These are phyloP conservation scores for Actias luna DNA, from an alignment of 2,888 invertebrate genomes.

Conservation along the genomic window DNA sequence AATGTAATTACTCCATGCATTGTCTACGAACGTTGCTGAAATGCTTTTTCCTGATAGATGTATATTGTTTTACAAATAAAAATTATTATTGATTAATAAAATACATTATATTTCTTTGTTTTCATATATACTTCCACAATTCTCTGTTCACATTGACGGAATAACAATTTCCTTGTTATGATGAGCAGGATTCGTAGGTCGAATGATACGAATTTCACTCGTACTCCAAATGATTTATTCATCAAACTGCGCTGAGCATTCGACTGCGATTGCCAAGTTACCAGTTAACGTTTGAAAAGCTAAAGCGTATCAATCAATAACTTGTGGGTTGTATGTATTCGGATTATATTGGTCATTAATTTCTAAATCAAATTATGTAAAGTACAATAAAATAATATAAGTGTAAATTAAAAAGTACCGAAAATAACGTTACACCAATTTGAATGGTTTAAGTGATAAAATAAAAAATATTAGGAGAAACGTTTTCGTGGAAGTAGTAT, in stretches of 20 bases:
- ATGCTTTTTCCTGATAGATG: no score
- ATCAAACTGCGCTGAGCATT: conserved; percentile 33
- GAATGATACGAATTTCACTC: conserved; percentile 36
- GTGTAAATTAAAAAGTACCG: no score
- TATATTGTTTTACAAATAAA: no score
- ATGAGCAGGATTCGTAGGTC: conserved; percentile 30
- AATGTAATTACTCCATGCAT: no score
- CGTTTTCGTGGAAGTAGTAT: no score
- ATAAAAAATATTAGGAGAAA: no score
- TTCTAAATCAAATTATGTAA: no score
- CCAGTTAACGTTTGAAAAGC: background rate
- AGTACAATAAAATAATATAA: no score
- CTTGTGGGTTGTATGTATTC: background rate
- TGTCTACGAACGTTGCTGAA: no score
- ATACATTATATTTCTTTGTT: background rate
- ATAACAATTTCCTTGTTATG: conserved; percentile 37
- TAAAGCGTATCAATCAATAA: background rate
- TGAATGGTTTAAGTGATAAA: no score
- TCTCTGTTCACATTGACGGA: conserved; percentile 29
- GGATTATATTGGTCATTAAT: no score
- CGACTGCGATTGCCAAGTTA: conserved; percentile 31
- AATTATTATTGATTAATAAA: background rate
- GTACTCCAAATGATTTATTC: conserved; percentile 42
- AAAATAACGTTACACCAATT: no score
- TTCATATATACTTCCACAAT: conserved; percentile 14